phyloP scores from a whole-genome alignment of 2,797 vertebrate genomes.

The Poeciliopsis paucimaculata region DNA sequence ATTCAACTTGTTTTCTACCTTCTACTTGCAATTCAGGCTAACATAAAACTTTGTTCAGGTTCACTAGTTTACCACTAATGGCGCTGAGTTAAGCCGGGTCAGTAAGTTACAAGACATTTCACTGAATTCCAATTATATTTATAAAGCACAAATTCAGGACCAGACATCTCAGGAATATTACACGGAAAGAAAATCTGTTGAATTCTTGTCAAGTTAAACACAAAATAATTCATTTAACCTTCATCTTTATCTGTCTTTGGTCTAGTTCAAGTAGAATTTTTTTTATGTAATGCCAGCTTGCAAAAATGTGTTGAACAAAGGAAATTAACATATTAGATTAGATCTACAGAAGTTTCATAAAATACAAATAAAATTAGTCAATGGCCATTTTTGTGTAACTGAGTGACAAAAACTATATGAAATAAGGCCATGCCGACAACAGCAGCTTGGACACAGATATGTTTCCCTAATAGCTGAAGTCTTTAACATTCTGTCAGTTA shows the following conservation, averaged over 20 bases:
- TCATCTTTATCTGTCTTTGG: neutral
- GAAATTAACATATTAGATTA: neutral
- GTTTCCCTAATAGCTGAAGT: neutral
- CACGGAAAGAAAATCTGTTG: neutral
- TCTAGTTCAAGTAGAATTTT: neutral
- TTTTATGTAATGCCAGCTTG: neutral
- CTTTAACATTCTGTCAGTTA: neutral
- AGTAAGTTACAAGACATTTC: neutral
- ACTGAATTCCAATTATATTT: neutral
- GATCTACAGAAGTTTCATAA: neutral
- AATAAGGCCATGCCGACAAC: neutral
- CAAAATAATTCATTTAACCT: neutral
- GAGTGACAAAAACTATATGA: neutral
- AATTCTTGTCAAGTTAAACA: neutral
- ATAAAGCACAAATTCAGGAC: neutral
- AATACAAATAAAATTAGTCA: neutral
- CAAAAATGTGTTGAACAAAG: neutral
- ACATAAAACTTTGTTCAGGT: neutral
- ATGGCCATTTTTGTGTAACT: neutral
- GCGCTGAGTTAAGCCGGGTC: neutral
- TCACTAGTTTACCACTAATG: neutral
- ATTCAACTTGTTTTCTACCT: neutral
- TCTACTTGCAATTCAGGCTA: neutral
- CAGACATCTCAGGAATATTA: neutral
- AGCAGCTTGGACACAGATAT: neutral